Base-by-base conservation (phyloP, 2,888 invertebrate genomes). In the Pollenia griseotomentosa region DNA sequence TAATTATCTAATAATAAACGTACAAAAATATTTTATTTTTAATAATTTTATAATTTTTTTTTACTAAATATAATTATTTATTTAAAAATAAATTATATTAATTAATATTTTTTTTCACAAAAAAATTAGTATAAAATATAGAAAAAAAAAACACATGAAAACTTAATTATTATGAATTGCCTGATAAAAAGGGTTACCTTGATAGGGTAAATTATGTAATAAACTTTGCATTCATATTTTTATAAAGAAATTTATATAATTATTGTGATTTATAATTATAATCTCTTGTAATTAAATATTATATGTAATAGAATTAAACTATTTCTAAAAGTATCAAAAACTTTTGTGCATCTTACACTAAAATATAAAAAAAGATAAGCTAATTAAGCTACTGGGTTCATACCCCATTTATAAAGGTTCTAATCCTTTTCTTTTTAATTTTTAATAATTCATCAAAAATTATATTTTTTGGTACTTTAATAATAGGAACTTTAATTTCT, bases 241-340 rank as follows among this genome's bases (percentile, higher is more conserved):
- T 48, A n/a, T 44, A 16, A 2, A 42, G 10, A 16, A n/a, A n/a
- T n/a, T n/a, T n/a, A n/a, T n/a, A n/a, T n/a, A n/a, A n/a, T n/a
- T n/a, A n/a, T n/a, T n/a, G n/a, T n/a, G n/a, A n/a, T n/a, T n/a
- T n/a, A n/a, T n/a, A n/a, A n/a, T n/a, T n/a, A n/a, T n/a, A n/a
- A n/a, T n/a, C n/a, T n/a, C n/a, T n/a, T n/a, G n/a, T n/a, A n/a
- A n/a, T n/a, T n/a, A n/a, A 19, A 19, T 19, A 23, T 23, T 63
- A 94, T 94, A 94, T 94, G 94, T 94, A 94, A 94, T 94, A 94
- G 95, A 95, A 94, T 95, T 92, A 95, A 95, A 95, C 95, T 94
- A 94, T 94, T 94, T 88, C 95, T 93, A 91, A 94, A 94, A 95
- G 92, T 92, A 94, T 23, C 95, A 95, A 95, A 95, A 95, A 94